Evolutionary conservation across 2,113 vertebrate species (phyloP), one percentile per base, ranked within the genome.

Genomic region (Austrofundulus limnaeus): DNA sequence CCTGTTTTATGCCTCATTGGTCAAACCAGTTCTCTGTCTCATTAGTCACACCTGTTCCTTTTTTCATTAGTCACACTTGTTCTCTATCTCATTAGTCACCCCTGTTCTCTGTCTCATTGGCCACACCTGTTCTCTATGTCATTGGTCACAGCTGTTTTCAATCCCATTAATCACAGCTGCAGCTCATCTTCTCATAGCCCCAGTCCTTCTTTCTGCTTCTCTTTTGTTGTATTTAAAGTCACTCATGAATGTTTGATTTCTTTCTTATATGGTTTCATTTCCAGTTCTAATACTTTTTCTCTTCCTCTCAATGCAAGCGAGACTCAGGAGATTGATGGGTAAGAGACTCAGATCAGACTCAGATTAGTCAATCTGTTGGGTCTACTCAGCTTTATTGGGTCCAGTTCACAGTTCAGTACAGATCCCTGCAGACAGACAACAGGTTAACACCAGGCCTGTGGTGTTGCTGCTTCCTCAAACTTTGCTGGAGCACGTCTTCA

Each of bases 261-360:
- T 34, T 10, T 34, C 31, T 5, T 5, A 9, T 10, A 10, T 10
- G n/a, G 1, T 54, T 62, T 59, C 11, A 39, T 54, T 41, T 65
- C 63, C 31, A 61, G 11, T 66, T 56, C 76, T 74, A 47, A 67
- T 19, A 43, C 41, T 62, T 58, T 48, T 76, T 63, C 48, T 75
- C 80, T 72, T 77, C 42, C 61, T 21, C 17, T 70, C 82, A 77
- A 88, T 85, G 85, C 90, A 89, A 97, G 95, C 78, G 92, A 94
- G 88, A 94, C 87, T 57, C 92, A 89, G 88, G 93, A 92, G 78
- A 87, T 77, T 79, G 92, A 94, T 59, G 92, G 96, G 96, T 98
- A 94, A 95, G 82, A 78, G 65, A 47, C 61, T 74, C 69, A 71
- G 43, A 65, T 53, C 48, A n/a, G n/a, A n/a, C n/a, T n/a, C n/a